Conservation (phyloP, 2,113 vertebrate species). For the Sisor rabdophorus region DNA sequence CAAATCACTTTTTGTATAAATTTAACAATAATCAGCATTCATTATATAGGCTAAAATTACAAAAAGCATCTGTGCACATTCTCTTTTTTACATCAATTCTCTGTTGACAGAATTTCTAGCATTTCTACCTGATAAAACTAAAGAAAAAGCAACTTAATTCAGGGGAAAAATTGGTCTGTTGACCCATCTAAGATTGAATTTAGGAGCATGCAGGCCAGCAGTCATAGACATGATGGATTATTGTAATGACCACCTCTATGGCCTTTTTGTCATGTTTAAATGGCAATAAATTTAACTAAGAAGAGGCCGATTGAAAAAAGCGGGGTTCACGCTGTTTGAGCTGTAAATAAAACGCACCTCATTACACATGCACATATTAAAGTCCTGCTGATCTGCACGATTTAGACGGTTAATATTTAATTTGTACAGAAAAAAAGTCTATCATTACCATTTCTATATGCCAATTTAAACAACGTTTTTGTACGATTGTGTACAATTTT, state of each 20-base stretch:
- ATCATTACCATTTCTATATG: not conserved
- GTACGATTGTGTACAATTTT: not conserved
- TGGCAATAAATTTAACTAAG: constrained; percentile 90
- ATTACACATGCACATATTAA: constrained; percentile 74
- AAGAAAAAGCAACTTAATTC: constrained; percentile 64
- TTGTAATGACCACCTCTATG: constrained; percentile 87
- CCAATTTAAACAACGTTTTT: not conserved
- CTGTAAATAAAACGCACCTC: constrained; percentile 88
- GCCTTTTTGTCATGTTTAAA: constrained; percentile 97
- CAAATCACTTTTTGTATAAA: no score
- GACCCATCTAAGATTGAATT: constrained; percentile 95
- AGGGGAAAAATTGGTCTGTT: constrained; percentile 70
- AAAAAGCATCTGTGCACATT: not conserved
- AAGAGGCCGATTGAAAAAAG: constrained; percentile 79
- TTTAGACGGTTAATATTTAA: constrained; percentile 74
- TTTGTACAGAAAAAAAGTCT: constrained; percentile 43
- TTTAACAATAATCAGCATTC: no score
- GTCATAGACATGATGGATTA: constrained; percentile 96
- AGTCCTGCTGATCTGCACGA: constrained; percentile 59
- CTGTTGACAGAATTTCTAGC: constrained; percentile 35
- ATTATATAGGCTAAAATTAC: no score
- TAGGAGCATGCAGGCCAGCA: constrained; percentile 84
- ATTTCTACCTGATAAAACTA: constrained; percentile 71
- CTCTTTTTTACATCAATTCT: not conserved
- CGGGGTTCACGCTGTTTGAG: constrained; percentile 79